phyloP scores from a whole-genome alignment of 2,113 vertebrate genomes.

The Laterallus jamaicensis region DNA sequence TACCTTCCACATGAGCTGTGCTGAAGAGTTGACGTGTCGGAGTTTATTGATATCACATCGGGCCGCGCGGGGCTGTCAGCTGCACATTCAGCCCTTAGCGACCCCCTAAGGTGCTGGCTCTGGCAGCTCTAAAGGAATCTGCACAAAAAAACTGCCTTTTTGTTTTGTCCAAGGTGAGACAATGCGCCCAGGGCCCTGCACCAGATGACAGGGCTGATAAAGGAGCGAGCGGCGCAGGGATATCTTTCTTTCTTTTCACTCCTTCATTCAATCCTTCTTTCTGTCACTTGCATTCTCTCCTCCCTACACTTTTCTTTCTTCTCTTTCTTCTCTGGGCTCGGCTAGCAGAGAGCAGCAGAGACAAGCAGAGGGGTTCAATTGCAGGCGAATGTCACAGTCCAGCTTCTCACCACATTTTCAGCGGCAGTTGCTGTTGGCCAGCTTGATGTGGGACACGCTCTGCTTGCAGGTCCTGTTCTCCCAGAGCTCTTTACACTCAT shows the following conservation, averaged over 20 bases:
- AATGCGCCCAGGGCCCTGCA: slow-evolving; percentile 53
- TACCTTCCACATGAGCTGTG: slow-evolving; percentile 80
- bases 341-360: neutral
- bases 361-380: slow-evolving; percentile 18
- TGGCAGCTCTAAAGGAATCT: slow-evolving; percentile 74
- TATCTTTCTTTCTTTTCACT: slow-evolving; percentile 69
- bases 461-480: neutral
- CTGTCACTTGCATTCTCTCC: slow-evolving; percentile 57
- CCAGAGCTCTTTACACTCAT: neutral
- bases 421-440: neutral
- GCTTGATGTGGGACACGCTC: neutral
- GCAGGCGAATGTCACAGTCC: slow-evolving; percentile 36
- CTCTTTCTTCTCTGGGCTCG: slow-evolving; percentile 5
- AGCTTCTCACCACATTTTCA: neutral
- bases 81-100: slow-evolving; percentile 85
- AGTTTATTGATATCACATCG: slow-evolving; percentile 89
- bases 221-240: slow-evolving; percentile 57
- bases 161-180: slow-evolving; percentile 87
- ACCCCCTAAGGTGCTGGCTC: slow-evolving; percentile 90
- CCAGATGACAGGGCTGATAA: slow-evolving; percentile 75
- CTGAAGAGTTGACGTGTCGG: slow-evolving; percentile 89
- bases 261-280: slow-evolving; percentile 63
- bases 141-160: slow-evolving; percentile 79
- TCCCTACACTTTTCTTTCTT: slow-evolving; percentile 38
- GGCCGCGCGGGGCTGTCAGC: slow-evolving; percentile 86